Percentiles rank a stretch among this genome's conserved stretches.
These are phyloP conservation scores for Xiphias gladius DNA, from an alignment of 2,113 vertebrate species.

Conservation along the genomic window DNA sequence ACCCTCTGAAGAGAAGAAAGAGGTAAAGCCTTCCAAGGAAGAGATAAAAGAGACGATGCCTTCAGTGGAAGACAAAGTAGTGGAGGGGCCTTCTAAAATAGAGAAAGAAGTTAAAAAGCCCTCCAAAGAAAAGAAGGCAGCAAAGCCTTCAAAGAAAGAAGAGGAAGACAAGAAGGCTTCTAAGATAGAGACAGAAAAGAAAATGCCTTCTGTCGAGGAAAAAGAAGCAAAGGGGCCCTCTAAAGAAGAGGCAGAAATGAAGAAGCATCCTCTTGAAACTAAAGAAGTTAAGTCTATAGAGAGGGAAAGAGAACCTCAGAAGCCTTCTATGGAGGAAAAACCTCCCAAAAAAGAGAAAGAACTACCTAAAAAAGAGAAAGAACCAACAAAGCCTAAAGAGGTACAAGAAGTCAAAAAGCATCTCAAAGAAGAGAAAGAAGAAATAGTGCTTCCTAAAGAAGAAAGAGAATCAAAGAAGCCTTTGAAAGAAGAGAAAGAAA, in stretches of 20 bases:
- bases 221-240: neutral
- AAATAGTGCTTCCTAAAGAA: no score
- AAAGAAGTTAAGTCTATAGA: neutral
- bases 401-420: neutral
- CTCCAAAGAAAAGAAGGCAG: neutral
- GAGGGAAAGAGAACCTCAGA: neutral
- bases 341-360: neutral
- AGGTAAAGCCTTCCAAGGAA: neutral
- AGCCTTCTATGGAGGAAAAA: neutral
- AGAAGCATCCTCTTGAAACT: neutral
- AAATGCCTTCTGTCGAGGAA: neutral
- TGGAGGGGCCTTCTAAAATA: neutral
- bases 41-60: neutral
- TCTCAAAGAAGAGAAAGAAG: neutral
- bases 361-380: neutral
- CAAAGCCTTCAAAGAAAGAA: neutral
- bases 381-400: neutral
- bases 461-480: neutral
- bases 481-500: neutral
- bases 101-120: neutral
- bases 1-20: neutral
- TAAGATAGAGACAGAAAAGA: neutral
- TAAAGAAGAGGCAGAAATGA: conserved; percentile 1
- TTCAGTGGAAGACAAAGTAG: neutral
- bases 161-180: neutral